Evolutionary conservation across 2,888 invertebrate genomes (phyloP).

Genomic region (Nemotelus pantherinus): DNA sequence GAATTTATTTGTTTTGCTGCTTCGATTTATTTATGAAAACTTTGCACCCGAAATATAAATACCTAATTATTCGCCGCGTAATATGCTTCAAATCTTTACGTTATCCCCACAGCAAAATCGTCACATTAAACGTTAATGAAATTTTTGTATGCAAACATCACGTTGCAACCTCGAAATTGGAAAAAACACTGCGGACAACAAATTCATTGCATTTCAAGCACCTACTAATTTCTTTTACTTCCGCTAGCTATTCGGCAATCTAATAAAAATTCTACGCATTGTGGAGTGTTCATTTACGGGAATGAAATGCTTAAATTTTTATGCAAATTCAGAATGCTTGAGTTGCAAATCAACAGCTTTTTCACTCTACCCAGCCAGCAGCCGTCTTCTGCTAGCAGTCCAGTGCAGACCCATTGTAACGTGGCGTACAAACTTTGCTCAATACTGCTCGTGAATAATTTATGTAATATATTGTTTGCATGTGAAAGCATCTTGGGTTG

Average conservation of each 20-base stretch:
- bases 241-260: not conserved
- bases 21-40: too few species aligned
- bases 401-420: not conserved
- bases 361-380: not conserved
- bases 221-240: too few species aligned
- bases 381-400: not conserved
- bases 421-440: slow-evolving; percentile 13
- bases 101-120: too few species aligned
- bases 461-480: slow-evolving; percentile 40
- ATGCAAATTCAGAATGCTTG: slow-evolving; percentile 31
- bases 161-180: too few species aligned
- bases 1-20: too few species aligned
- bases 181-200: too few species aligned
- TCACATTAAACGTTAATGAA: too few species aligned
- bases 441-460: slow-evolving; percentile 38
- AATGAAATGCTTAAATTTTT: slow-evolving; percentile 30
- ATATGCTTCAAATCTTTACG: too few species aligned
- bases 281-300: slow-evolving; percentile 32
- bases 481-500: slow-evolving; percentile 11
- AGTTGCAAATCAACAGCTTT: slow-evolving; percentile 35
- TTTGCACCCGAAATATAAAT: too few species aligned
- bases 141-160: too few species aligned
- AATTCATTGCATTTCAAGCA: too few species aligned
- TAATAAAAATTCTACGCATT: slow-evolving; percentile 33
- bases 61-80: too few species aligned